phyloP scores from a whole-genome alignment of 2,113 vertebrate species.

The Callipepla californica region DNA sequence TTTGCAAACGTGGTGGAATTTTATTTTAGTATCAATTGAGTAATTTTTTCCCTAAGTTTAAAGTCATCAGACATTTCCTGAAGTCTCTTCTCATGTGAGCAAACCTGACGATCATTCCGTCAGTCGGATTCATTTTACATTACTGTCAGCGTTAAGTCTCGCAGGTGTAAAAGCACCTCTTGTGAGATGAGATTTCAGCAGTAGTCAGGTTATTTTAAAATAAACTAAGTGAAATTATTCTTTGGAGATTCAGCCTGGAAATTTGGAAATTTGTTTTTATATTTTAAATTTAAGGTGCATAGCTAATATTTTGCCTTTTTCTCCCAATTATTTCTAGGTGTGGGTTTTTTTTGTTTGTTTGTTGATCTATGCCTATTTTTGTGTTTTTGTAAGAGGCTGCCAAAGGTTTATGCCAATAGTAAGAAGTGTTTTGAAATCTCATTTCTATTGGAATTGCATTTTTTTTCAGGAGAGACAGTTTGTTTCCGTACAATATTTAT shows the following conservation, averaged over 20 bases:
- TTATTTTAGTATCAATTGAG: constrained; percentile 18
- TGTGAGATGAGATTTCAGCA: not conserved
- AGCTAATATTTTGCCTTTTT: not conserved
- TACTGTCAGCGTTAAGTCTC: not conserved
- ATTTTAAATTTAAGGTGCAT: not conserved
- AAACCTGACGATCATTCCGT: not conserved
- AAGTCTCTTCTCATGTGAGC: not conserved
- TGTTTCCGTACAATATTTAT: constrained; percentile 44
- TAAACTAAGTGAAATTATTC: not conserved
- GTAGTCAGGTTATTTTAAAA: not conserved
- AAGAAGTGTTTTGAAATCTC: constrained; percentile 45
- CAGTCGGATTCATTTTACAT: not conserved
- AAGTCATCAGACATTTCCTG: not conserved
- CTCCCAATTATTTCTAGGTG: not conserved
- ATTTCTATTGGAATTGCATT: not conserved
- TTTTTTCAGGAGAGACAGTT: constrained; percentile 26
- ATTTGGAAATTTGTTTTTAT: not conserved
- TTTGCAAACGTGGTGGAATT: constrained; percentile 29
- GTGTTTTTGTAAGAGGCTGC: not conserved
- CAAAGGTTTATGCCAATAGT: not conserved
- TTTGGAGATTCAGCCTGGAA: not conserved
- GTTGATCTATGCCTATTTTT: not conserved
- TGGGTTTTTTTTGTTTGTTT: not conserved
- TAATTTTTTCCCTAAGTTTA: not conserved
- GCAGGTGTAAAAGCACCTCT: not conserved